Percentiles rank a stretch among this genome's conserved stretches.
phyloP scores from a whole-genome alignment of 2,797 vertebrate genomes.

The Cyclopterus lumpus region DNA sequence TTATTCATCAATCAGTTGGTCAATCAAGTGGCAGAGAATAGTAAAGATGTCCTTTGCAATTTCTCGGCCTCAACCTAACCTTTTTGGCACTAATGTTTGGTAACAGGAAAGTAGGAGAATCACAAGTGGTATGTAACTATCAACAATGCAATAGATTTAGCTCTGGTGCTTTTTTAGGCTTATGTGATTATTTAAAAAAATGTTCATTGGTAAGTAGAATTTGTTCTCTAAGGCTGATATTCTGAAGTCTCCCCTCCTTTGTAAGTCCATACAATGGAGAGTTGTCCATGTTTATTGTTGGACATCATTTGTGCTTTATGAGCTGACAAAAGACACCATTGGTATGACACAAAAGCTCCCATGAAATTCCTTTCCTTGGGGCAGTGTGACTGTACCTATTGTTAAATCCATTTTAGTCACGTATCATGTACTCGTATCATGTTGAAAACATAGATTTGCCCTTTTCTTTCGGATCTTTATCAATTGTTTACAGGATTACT shows the following conservation, averaged over 20 bases:
- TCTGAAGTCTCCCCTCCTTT: neutral
- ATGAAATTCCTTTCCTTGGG: slow-evolving; percentile 20
- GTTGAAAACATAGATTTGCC: slow-evolving; percentile 5
- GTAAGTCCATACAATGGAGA: neutral
- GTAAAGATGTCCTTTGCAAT: neutral
- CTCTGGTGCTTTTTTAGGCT: neutral
- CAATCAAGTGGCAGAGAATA: neutral
- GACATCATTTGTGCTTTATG: neutral
- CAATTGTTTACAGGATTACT: neutral
- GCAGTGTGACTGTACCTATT: slow-evolving; percentile 36
- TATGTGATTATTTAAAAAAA: neutral
- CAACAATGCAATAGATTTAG: neutral
- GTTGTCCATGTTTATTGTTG: slow-evolving; percentile 4
- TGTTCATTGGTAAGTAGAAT: neutral
- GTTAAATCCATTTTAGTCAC: slow-evolving; percentile 33
- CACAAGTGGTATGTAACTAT: neutral
- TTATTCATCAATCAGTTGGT: neutral
- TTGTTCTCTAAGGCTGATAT: neutral
- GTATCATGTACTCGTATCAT: slow-evolving; percentile 16
- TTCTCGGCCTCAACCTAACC: neutral
- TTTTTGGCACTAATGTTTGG: neutral
- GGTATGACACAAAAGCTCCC: neutral
- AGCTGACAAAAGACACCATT: slow-evolving; percentile 1
- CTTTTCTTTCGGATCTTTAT: slow-evolving; percentile 8
- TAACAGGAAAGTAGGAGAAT: neutral